Evolutionary conservation across 2,888 invertebrate species (phyloP), one percentile per base, ranked within the genome.

Genomic region (Zygothrica quintamaculata): DNA sequence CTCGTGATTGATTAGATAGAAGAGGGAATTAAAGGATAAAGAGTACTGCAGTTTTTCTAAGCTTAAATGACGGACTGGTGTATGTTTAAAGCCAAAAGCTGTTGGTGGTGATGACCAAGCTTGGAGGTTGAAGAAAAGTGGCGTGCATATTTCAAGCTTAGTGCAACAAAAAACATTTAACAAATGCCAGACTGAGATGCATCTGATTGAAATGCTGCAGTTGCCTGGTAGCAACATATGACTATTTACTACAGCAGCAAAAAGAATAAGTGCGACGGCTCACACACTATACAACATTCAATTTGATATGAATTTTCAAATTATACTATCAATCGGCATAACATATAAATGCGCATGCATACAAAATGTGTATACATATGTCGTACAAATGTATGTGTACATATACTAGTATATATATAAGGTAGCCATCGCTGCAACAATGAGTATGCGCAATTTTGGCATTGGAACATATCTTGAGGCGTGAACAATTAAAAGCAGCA

Each of bases 101-200:
- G 43, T 34, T 25, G 46, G 26, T 57, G 31, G 39, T 36, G 44
- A 50, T 26, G 29, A 13, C 12, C 13, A 26, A 43, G 15, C 9
- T 26, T 12, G 9, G 9, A 15, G 25, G 42, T 47, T 47, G 15
- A 12, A 18, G 6, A 34, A 84, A 81, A 82, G 66, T 87, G 53
- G 78, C 58, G 71, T 74, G 87, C 71, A 84, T 77, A 81, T 87
- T 77, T 87, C 74, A 84, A 60, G 78, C 55, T 62, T 84, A 84
- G 62, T 87, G 72, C 82, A 87, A 48, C 82, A 56, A 82, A 87
- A 78, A 78, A 75, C 78, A 84, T 81, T 84, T 77, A 81, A 77
- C 85, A 81, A 84, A 80, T 84, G 79, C 75, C 81, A 81, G 66
- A 76, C 57, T 39, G 61, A 70, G 59, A 46, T 15, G 43, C 51